Evolutionary conservation across 2,797 vertebrate genomes (phyloP), one percentile per base, ranked within the genome.

Genomic region (Micromesistius poutassou): DNA sequence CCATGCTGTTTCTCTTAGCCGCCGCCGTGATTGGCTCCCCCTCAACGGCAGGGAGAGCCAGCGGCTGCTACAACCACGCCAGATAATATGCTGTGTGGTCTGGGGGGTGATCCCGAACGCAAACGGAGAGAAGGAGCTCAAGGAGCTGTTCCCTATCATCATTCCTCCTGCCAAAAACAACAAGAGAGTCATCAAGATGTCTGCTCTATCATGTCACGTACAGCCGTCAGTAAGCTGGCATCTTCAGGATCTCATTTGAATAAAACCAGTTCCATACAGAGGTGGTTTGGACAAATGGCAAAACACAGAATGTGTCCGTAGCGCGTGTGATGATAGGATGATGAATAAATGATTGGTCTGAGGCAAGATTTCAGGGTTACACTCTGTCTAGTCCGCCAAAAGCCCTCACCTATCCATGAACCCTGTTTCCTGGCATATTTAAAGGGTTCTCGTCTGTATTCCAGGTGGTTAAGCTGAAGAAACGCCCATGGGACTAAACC

Each of bases 381-480:
- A 66, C 76, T 83, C 77, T 76, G 79, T 76, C 82, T 87, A 83
- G 62, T 68, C 62, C 28, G 25, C 30, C 66, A 46, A 74, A 85
- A 83, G 87, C 83, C 84, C 83, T 93, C 91, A 93, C 92, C 93
- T 92, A 66, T 85, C 77, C 77, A 81, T 92, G 91, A 93, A 92
- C 91, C 86, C 87, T 42, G 74, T 78, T 79, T 75, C 74, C 70
- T 25, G 82, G 35, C 77, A 80, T 36, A 87, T 87, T 84, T 81
- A 87, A 88, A 87, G 82, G 80, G 81, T 73, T 88, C 79, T 80
- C 83, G 85, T 82, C 89, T 84, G 72, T 70, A 78, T 78, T 84
- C 78, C 74, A 87, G 83, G 83, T 80, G 10, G 14, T 71, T 78
- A 73, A 74, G 74, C 72, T 81, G 76, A 82, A 86, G 86, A 79